Base-by-base conservation (phyloP, 2,888 invertebrate species). In the Rhingia rostrata region DNA sequence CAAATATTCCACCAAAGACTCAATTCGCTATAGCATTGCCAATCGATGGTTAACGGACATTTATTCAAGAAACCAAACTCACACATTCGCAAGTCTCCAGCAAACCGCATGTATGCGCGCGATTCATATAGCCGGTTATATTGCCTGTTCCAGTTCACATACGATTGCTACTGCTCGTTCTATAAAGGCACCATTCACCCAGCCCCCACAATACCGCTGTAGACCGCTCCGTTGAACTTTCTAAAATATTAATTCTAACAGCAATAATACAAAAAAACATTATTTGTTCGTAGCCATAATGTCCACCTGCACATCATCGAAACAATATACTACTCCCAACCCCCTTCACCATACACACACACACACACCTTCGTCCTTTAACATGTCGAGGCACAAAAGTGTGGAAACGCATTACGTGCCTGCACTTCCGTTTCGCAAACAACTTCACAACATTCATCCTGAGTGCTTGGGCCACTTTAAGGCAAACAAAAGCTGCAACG, bases 361-460 rank as follows among this genome's bases (percentile, higher is more conserved):
- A 49, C 12, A 14, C 12, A 14, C 4, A 6, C 9, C 6, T n/a
- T 7, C 32, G 9, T 4, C 10, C 30, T 22, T 7, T 39, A 5
- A 43, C 14, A 66, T 66, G 32, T 12, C 14, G 33, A 22, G 30
- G 30, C 45, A 49, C 41, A 39, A 67, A 45, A 47, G 54, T 66
- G 56, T 78, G 49, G 56, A 77, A 78, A 73, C 66, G 70, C 64
- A 82, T 67, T 67, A 67, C 60, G 73, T 69, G 43, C 63, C 61
- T 73, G 73, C 73, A 83, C 73, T 78, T 73, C 67, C 73, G 63
- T 73, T 83, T 63, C 33, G 22, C 67, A 73, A 73, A 78, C 73
- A 79, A 83, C 67, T 78, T 79, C 78, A 22, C 22, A 83, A 69
- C 74, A 58, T 79, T 74, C 73, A 69, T 64, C 39, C 73, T 67